Conservation (phyloP, 64 coral and sea anemone genomes). For the Acropora tenuis region DNA sequence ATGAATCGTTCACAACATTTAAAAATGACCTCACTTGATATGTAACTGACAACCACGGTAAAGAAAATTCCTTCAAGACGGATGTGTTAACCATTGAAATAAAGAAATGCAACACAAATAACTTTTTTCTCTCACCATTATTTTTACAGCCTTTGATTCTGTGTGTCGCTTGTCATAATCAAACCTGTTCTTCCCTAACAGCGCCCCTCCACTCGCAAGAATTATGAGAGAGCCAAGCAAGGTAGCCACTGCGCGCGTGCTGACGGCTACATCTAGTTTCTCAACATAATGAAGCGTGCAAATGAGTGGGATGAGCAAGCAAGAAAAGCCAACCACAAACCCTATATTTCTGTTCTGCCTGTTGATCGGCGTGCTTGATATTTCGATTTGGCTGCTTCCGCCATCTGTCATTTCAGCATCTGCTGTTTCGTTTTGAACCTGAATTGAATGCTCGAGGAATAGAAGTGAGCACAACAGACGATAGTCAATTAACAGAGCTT, state of each 20-base stretch:
- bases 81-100: too few species aligned
- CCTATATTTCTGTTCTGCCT: slow-evolving; percentile 5
- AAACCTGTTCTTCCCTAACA: slow-evolving; percentile 13
- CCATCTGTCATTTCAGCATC: too few species aligned
- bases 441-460: slow-evolving; percentile 25
- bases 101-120: too few species aligned
- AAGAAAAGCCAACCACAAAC: background rate
- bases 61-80: too few species aligned
- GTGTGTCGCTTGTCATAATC: background rate
- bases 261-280: background rate
- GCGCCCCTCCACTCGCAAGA: background rate
- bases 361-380: too few species aligned
- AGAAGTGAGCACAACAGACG: slow-evolving; percentile 7
- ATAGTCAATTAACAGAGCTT: background rate
- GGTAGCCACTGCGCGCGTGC: background rate
- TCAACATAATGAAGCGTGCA: background rate
- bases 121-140: slow-evolving; percentile 32
- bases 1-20: too few species aligned
- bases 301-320: slow-evolving; percentile 1
- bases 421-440: slow-evolving; percentile 15
- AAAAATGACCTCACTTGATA: too few species aligned
- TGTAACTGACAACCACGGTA: too few species aligned
- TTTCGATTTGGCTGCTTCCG: too few species aligned
- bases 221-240: background rate
- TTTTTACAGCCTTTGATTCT: background rate